Conservation (phyloP, 1,140 invertebrate genomes). For the Archivesica marissinica region DNA sequence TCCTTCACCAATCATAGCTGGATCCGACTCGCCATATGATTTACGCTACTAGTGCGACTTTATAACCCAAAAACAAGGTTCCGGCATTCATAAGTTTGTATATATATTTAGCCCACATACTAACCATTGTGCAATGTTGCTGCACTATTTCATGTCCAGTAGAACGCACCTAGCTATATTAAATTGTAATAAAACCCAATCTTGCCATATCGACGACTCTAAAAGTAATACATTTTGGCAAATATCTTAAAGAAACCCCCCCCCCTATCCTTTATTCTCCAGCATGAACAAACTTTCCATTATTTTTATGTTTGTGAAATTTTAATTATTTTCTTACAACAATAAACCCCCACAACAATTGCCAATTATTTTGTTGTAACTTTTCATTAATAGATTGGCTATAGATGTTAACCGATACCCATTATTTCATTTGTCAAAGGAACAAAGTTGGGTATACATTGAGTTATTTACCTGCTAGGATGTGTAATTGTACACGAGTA, state of each 20-base stretch:
- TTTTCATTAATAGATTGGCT: constrained; percentile 31
- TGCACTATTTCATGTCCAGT: neutral
- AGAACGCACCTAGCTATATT: neutral
- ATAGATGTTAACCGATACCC: constrained; percentile 45
- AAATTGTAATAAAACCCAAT: constrained; percentile 36
- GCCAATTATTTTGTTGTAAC: constrained; percentile 46
- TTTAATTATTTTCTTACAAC: constrained; percentile 29
- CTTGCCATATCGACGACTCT: neutral
- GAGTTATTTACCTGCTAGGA: constrained; percentile 8
- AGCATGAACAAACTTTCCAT: constrained; percentile 17
- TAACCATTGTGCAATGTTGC: neutral
- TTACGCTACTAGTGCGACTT: too few species aligned
- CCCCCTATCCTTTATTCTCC: neutral
- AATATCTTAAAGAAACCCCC: neutral
- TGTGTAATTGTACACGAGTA: neutral
- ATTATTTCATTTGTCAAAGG: constrained; percentile 26
- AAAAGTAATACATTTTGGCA: constrained; percentile 18
- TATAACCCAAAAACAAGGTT: too few species aligned
- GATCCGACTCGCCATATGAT: too few species aligned
- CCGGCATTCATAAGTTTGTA: too few species aligned
- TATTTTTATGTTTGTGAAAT: constrained; percentile 1
- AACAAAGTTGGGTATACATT: neutral
- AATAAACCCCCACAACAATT: constrained; percentile 11
- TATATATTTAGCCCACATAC: too few species aligned
- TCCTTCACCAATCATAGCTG: too few species aligned